A percentile compares a stretch with the other conserved stretches of the same genome.
Conservation (phyloP, 2,888 invertebrate species). For the Anthrax anthrax region DNA sequence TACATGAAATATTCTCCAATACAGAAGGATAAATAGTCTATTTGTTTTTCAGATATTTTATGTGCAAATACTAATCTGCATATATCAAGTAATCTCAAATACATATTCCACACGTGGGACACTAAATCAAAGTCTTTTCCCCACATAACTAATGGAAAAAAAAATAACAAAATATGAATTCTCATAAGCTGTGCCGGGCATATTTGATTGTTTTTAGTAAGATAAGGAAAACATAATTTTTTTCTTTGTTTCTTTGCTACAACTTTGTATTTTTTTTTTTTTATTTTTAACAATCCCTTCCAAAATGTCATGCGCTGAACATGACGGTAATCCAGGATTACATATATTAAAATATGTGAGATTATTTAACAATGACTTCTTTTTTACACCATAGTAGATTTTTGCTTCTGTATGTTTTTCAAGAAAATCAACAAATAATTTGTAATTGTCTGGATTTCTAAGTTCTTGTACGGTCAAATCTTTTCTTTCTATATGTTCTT, state of each 20-base stretch:
- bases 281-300: conserved; percentile 1
- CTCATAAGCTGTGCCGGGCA: conserved; percentile 10
- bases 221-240: conserved; percentile 8
- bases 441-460: too few species aligned
- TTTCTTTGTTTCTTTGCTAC: conserved; percentile 8
- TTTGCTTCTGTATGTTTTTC: too few species aligned
- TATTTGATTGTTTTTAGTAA: conserved; percentile 3
- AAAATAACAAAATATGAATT: conserved; percentile 10
- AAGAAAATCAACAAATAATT: too few species aligned
- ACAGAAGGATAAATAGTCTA: conserved; percentile 7
- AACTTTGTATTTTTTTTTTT: conserved; percentile 7
- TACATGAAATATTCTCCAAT: conserved; percentile 10
- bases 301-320: conserved; percentile 8
- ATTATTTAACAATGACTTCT: conserved; percentile 7
- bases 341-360: conserved; percentile 6
- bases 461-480: neutral
- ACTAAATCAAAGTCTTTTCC: conserved; percentile 5
- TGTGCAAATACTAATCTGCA: conserved; percentile 9
- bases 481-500: neutral
- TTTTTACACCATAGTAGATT: neutral
- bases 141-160: conserved; percentile 8
- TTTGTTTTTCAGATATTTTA: conserved; percentile 7
- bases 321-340: conserved; percentile 7
- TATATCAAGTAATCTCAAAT: conserved; percentile 8
- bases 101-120: conserved; percentile 8